These are phyloP conservation scores for Ardeotis arabs DNA, from an alignment of 2,113 vertebrate species.

Conservation along the genomic window DNA sequence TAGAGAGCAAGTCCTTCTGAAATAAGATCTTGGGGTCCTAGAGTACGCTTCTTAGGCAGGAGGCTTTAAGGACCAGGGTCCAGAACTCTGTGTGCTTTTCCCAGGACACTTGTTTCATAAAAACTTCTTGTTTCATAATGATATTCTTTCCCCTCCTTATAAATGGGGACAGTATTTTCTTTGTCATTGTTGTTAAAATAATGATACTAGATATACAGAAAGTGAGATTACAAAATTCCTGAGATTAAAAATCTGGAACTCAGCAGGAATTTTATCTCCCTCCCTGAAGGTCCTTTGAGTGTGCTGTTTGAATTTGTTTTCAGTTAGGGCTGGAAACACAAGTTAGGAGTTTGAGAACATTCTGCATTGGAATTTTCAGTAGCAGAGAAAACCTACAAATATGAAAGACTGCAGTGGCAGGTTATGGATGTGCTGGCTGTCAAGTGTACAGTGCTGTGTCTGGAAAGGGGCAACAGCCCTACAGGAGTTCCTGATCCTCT, in stretches of 20 bases:
- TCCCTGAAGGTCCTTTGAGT: background rate
- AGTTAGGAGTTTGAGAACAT: background rate
- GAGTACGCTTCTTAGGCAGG: background rate
- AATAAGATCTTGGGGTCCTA: background rate
- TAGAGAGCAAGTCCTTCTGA: background rate
- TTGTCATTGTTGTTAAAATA: background rate
- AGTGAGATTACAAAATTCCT: background rate
- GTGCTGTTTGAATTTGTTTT: background rate
- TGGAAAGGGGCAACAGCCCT: background rate
- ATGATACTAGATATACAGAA: background rate
- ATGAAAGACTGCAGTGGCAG: background rate
- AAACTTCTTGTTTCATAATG: background rate
- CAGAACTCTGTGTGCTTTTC: background rate
- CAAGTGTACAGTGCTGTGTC: background rate
- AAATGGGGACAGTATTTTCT: background rate
- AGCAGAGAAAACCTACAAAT: background rate
- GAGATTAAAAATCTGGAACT: background rate
- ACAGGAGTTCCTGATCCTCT: background rate
- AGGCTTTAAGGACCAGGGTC: background rate
- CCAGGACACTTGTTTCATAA: background rate
- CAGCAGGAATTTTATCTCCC: background rate
- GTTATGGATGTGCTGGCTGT: background rate
- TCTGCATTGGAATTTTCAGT: background rate
- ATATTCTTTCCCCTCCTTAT: background rate
- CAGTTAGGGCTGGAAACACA: background rate